These are phyloP conservation scores for Gonocerus acuteangulatus DNA, from an alignment of 2,888 invertebrate genomes.

Conservation along the genomic window DNA sequence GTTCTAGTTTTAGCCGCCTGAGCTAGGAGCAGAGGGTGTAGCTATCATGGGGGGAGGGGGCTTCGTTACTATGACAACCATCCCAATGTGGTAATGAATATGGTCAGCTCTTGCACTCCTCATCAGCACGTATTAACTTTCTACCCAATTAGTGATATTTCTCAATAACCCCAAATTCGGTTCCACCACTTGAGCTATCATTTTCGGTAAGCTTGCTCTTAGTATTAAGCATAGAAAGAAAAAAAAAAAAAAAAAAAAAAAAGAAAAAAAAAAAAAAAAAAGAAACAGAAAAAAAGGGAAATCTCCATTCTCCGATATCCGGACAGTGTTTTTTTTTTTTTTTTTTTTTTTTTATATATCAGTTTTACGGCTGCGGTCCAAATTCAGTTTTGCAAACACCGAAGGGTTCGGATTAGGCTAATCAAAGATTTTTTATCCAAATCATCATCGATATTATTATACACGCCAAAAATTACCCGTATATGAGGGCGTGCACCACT, in stretches of 20 bases:
- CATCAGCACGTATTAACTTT: conserved; percentile 12
- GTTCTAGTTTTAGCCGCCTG: no score
- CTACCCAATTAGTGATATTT: neutral
- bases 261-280: neutral
- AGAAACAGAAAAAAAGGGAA: neutral
- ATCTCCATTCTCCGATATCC: neutral
- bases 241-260: neutral
- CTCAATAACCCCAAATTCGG: no score
- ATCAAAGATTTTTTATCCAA: no score
- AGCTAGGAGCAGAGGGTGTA: no score
- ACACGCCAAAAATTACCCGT: no score
- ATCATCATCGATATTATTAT: no score
- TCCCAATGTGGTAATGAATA: neutral
- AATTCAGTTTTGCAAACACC: no score
- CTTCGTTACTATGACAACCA: neutral
- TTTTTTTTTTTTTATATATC: no score
- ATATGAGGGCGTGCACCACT: no score
- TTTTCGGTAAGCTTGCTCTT: neutral
- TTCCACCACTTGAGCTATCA: neutral
- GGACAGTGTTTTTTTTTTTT: no score
- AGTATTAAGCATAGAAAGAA: neutral
- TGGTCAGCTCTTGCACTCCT: neutral
- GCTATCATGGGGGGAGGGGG: neutral
- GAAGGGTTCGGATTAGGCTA: no score
- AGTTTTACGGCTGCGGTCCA: no score